Evolutionary conservation across 1,140 invertebrate species (phyloP).

Genomic region (Drosophila melanica): DNA sequence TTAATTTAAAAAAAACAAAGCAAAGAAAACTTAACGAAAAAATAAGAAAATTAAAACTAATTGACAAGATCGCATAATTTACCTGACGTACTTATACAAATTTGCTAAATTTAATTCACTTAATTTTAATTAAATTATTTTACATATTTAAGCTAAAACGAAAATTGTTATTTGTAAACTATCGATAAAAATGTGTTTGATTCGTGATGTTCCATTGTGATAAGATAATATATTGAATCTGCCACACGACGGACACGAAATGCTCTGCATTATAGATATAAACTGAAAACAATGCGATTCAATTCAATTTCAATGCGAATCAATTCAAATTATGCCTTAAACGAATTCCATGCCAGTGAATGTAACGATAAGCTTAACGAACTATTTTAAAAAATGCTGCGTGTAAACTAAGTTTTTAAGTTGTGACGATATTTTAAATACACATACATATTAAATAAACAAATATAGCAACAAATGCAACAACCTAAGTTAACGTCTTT

Average conservation of each 20-base stretch:
- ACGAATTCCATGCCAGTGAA: constrained; percentile 74
- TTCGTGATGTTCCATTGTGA: constrained; percentile 73
- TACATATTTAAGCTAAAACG: constrained; percentile 52
- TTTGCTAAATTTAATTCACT: constrained; percentile 47
- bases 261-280: constrained; percentile 35
- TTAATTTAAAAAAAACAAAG: constrained; percentile 62
- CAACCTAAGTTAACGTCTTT: not conserved
- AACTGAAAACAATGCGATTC: constrained; percentile 18
- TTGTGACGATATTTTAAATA: constrained; percentile 53
- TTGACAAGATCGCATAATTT: constrained; percentile 58
- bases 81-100: constrained; percentile 47
- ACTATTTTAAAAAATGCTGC: constrained; percentile 37
- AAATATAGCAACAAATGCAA: constrained; percentile 42
- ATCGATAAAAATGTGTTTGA: constrained; percentile 30
- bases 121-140: constrained; percentile 77
- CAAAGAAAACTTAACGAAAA: constrained; percentile 11
- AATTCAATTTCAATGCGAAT: constrained; percentile 4
- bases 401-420: constrained; percentile 53
- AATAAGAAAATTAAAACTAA: constrained; percentile 21
- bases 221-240: constrained; percentile 57
- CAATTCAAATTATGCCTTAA: constrained; percentile 43
- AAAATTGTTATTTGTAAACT: constrained; percentile 35
- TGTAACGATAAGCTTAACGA: constrained; percentile 45
- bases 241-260: constrained; percentile 46
- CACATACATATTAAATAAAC: constrained; percentile 6